Evolutionary conservation across 1,140 invertebrate genomes (phyloP), one percentile per base, ranked within the genome.

Genomic region (Thaumatotibia leucotreta): DNA sequence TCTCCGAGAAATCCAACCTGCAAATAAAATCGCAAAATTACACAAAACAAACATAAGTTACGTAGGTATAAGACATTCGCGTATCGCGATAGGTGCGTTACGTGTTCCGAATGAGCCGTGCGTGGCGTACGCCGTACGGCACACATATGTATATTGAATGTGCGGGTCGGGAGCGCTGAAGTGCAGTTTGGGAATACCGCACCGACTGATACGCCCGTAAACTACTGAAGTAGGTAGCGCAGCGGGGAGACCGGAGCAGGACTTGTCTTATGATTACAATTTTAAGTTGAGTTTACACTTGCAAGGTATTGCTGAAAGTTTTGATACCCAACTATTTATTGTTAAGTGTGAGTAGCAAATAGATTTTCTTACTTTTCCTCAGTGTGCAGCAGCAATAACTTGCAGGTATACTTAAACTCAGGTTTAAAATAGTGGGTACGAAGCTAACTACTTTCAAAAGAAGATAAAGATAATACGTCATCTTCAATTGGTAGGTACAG

Each of bases 121-220:
- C 71, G 74, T 75, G 58, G 39, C 52, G 32, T 58, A 54, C 29
- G 61, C 66, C 58, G 69, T 70, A 54, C 61, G 32, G 54, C 35
- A 54, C 35, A 20, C 33, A 45, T 62, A 63, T 68, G 62, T 45
- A 45, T 63, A 20, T 61, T 68, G 52, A 69, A 64, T 71, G 68
- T 76, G 75, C 67, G 63, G 77, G 76, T 68, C 76, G 75, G 76
- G 77, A 77, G 74, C 82, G 74, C 87, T 89, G 80, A 89, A 89
- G 88, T 90, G 88, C 88, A 89, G 84, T 90, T 90, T 82, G 88
- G 88, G 88, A 90, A 90, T 90, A 90, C 84, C 82, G 86, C 80
- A 88, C 79, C 83, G 79, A 79, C 88, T 88, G 87, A 90, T 90
- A 90, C 79, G 79, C 74, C 76, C 17, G 80, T 88, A 87, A 89